Evolutionary conservation across 1,140 invertebrate species (phyloP), one percentile per base, ranked within the genome.

Genomic region (Pteromalus puparum): DNA sequence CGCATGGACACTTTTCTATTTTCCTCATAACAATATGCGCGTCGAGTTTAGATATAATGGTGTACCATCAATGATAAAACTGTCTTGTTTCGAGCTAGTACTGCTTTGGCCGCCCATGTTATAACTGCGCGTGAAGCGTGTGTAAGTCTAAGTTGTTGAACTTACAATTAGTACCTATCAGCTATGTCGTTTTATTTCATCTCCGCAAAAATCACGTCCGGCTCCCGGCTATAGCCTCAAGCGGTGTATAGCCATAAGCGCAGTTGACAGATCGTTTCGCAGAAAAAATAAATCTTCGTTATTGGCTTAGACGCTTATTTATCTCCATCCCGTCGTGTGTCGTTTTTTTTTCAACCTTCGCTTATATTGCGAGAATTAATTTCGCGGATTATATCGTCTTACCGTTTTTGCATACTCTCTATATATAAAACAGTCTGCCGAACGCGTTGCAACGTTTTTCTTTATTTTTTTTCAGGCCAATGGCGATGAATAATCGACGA

Each of bases 271-370:
- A 82, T 75, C 13, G 72, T 38, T 65, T 38, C 46, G 48, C 15
- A n/a, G 72, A 65, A 61, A 82, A 82, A 65, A 82, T 74, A 38
- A n/a, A 70, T 80, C 38, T 46, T 68, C 9, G 26, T 61, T 74
- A 81, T 74, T 65, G 4, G 72, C 72, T 65, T 65, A 15, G 28
- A 65, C 34, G 3, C 18, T 46, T 75, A 75, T 82, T 82, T 65
- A 75, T 75, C 48, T 13, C 4, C 24, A 61, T 67, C 30, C 53
- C 24, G 6, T n/a, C 28, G 42, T 48, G 6, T 1, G 26, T 18
- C 6, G 10, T 42, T 26, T 24, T 42, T 80, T 80, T 70, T 80
- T 46, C 34, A 48, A 28, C 26, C 28, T 12, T 77, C 42, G 34
- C 13, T 34, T 34, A 34, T 13, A 26, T 12, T 24, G 24, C 18